phyloP scores from a whole-genome alignment of 1,140 invertebrate genomes.

The Notospermus geniculatus region DNA sequence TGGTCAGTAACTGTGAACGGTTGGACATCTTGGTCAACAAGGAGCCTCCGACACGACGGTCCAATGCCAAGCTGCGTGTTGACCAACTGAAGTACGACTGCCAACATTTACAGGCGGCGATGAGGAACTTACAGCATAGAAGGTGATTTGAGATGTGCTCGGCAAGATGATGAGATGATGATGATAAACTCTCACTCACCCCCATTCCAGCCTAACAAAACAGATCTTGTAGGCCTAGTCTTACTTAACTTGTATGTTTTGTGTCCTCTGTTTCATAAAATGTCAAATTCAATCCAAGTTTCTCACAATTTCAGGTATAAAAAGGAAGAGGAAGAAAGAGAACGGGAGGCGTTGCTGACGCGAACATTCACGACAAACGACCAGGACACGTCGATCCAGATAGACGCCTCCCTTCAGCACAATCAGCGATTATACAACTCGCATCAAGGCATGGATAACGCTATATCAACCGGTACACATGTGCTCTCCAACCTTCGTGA shows the following conservation, averaged over 20 bases:
- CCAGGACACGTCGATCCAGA: slow-evolving; percentile 76
- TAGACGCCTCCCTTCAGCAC: slow-evolving; percentile 84
- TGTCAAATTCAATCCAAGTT: too few species aligned
- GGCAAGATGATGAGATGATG: too few species aligned
- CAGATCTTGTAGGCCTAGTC: too few species aligned
- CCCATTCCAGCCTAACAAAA: too few species aligned
- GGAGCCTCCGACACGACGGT: slow-evolving; percentile 81
- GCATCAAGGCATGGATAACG: slow-evolving; percentile 82
- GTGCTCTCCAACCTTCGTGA: slow-evolving; percentile 80
- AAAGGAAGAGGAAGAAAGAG: slow-evolving; percentile 71
- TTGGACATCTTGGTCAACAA: slow-evolving; percentile 88
- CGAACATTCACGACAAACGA: slow-evolving; percentile 77
- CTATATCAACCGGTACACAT: slow-evolving; percentile 74
- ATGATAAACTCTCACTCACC: too few species aligned
- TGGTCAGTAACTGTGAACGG: slow-evolving; percentile 83
- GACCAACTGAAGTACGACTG: slow-evolving; percentile 96
- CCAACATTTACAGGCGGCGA: slow-evolving; percentile 74
- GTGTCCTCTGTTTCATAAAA: too few species aligned
- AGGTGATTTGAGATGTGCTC: too few species aligned
- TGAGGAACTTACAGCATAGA: slow-evolving; percentile 50
- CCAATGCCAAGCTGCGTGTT: slow-evolving; percentile 85
- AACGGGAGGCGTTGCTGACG: slow-evolving; percentile 84
- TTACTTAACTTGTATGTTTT: too few species aligned
- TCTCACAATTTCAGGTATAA: slow-evolving; percentile 55
- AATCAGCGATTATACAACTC: slow-evolving; percentile 68